phyloP scores from a whole-genome alignment of 2,797 vertebrate genomes.

The Perdix hodgsoniae region DNA sequence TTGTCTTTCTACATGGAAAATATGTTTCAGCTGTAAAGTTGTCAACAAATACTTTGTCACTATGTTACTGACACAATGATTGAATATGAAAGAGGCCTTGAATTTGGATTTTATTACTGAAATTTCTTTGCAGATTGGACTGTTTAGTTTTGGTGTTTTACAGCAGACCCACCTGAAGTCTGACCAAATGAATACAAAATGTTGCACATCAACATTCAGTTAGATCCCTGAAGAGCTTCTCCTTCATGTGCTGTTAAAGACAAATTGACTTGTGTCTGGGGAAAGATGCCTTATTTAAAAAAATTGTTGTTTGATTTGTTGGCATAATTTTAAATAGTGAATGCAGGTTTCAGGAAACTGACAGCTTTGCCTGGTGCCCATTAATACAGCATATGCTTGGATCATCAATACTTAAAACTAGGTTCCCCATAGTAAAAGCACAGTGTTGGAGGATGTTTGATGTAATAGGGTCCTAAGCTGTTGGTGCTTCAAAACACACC shows the following conservation, averaged over 20 bases:
- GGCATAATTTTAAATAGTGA: constrained; percentile 9
- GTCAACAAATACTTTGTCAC: background rate
- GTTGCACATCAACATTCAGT: background rate
- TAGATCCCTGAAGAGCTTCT: background rate
- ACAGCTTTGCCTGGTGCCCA: background rate
- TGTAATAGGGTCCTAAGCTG: background rate
- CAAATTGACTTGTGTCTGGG: background rate
- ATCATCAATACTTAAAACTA: background rate
- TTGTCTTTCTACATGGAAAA: background rate
- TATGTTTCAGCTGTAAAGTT: background rate
- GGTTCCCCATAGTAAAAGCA: background rate
- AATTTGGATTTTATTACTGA: constrained; percentile 2
- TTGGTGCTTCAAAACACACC: background rate
- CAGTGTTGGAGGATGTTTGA: background rate
- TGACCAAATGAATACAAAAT: constrained; percentile 14
- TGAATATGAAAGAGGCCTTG: background rate
- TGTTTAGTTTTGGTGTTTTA: background rate
- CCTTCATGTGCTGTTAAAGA: background rate
- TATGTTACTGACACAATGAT: background rate
- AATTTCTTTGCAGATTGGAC: background rate
- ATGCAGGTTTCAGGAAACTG: background rate
- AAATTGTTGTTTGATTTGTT: background rate
- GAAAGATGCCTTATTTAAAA: background rate
- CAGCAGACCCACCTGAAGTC: background rate
- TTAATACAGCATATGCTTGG: background rate